Evolutionary conservation across 1,140 invertebrate genomes (phyloP), one percentile per base, ranked within the genome.

Genomic region (Orius insidiosus): DNA sequence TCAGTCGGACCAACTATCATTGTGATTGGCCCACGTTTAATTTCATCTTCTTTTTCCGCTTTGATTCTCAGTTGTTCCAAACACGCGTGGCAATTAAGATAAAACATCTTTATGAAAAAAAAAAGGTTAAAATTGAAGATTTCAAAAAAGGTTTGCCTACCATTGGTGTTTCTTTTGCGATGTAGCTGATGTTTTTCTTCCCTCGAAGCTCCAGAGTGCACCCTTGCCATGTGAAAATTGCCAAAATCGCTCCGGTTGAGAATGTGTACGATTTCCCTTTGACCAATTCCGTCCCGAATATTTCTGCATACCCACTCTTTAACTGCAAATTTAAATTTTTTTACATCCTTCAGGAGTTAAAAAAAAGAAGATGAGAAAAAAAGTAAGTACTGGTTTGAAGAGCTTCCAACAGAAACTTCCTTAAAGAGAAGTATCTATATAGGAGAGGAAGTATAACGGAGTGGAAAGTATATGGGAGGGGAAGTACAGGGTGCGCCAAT

Each of bases 81-180:
- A 5, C 85, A 89, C 5, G 82, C 86, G 63, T 98, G 94, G 33
- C 85, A 83, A 64, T 98, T 98, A 0, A 94, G 66, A 62, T 98
- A 97, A 46, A 92, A 56, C 52, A 55, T 56, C 56, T 58, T 19
- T 34, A 34, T 7, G n/a, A 43, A 10, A 40, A 41, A 41, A 41
- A 10, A 41, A 41, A 41, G 5, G 18, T 19, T 41, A 41, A 4
- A 15, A 15, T 36, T 36, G n/a, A 36, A 36, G 14, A 24, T n/a
- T n/a, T n/a, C n/a, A 5, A 13, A 36, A 15, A 4, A 36, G 3
- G 13, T 40, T 13, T 33, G 45, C 48, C 74, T 13, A 70, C 67
- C 92, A 96, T 96, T 4, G 92, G 92, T 0, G 92, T 96, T 63
- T 96, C 92, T 64, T 89, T 93, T 0, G 90, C 83, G 0, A 93